Evolutionary conservation across 2,113 vertebrate species (phyloP).

Genomic region (Apistogramma diplotaenia): DNA sequence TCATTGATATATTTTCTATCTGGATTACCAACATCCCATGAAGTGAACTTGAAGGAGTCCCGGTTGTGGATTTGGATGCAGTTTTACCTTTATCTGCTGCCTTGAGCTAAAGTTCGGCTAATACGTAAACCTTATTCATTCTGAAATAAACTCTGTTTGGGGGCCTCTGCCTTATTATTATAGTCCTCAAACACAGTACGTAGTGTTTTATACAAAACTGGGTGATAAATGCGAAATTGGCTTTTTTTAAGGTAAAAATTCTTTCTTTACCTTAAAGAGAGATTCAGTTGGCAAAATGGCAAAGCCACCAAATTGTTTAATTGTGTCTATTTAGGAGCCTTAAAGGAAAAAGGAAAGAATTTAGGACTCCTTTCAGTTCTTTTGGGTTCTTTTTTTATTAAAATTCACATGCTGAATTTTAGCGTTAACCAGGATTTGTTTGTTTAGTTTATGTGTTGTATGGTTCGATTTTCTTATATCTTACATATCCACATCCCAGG

Average conservation of each 20-base stretch:
- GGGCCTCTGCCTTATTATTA: background rate
- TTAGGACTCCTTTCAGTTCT: background rate
- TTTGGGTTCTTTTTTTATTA: background rate
- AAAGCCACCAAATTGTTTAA: background rate
- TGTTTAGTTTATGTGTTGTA: background rate
- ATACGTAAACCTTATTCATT: background rate
- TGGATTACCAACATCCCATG: conserved; percentile 43
- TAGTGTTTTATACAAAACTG: background rate
- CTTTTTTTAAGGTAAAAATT: background rate
- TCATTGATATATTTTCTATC: conserved; percentile 36
- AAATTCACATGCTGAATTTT: background rate
- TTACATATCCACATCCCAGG: conserved; percentile 68
- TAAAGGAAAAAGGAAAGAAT: too few relatives aligned
- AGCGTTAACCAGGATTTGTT: background rate
- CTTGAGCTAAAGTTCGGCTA: background rate
- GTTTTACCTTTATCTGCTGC: background rate
- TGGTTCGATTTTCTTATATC: background rate
- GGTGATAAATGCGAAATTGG: background rate
- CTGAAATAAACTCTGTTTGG: background rate
- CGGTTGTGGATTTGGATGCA: conserved; percentile 28
- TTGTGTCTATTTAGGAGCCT: background rate
- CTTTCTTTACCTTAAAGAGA: background rate
- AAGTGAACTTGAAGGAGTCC: background rate
- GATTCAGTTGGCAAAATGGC: background rate
- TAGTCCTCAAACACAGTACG: background rate